Evolutionary conservation across 1,140 invertebrate species (phyloP).

Genomic region (Popillia japonica): DNA sequence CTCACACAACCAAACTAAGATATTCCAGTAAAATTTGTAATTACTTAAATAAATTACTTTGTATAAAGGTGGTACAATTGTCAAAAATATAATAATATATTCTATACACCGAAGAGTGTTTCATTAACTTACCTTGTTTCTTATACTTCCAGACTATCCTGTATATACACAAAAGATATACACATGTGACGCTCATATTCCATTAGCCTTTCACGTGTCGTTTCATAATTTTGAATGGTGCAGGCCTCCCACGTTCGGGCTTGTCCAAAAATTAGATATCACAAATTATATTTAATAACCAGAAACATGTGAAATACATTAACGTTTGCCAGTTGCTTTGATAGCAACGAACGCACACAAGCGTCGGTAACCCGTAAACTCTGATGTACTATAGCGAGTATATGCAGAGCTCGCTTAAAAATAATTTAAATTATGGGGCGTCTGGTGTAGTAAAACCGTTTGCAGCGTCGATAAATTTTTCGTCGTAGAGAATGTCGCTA

Average conservation of each 20-base stretch:
- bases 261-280: constrained; percentile 26
- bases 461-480: constrained; percentile 27
- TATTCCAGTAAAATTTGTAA: too few relatives aligned
- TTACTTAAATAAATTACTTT: too few relatives aligned
- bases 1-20: too few relatives aligned
- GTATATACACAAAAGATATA: too few relatives aligned
- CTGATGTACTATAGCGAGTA: neutral
- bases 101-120: too few relatives aligned
- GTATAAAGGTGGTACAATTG: too few relatives aligned
- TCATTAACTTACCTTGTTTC: too few relatives aligned
- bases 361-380: neutral
- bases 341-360: constrained; percentile 12
- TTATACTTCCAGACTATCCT: neutral
- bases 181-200: neutral
- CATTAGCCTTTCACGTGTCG: constrained; percentile 15
- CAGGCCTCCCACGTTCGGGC: constrained; percentile 10
- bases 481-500: constrained; percentile 8
- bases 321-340: constrained; percentile 16
- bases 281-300: constrained; percentile 33
- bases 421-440: constrained; percentile 31
- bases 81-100: too few relatives aligned
- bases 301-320: constrained; percentile 30
- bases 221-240: constrained; percentile 18
- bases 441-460: constrained; percentile 24
- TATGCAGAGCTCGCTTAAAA: neutral